Base-by-base conservation (phyloP, 2,888 invertebrate species). In the Aphodius granarius region DNA sequence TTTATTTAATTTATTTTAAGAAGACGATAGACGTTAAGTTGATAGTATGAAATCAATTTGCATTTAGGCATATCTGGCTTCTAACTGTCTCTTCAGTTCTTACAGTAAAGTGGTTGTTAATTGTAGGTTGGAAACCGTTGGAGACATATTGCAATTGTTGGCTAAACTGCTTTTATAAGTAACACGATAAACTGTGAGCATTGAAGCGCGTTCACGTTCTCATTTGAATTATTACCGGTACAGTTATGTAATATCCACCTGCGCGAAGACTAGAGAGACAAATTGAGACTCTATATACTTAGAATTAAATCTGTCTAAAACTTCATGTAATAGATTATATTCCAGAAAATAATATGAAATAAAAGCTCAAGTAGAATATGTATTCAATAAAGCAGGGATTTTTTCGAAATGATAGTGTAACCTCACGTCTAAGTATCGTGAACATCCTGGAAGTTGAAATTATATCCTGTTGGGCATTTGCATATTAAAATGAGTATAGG, bases 391-490 rank as follows among this genome's bases (percentile, higher is more conserved):
- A 43, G 43, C 43, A 0, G 43, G 9, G 13, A 43, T n/a, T 43
- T 43, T 43, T 43, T 43, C 43, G 43, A 43, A 43, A 43, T 43
- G 3, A 43, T 43, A 43, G 43, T 43, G 43, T 43, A 43, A 43
- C 43, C 43, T 43, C 43, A 43, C 43, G 68, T 21, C n/a, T 19
- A 68, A 68, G n/a, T 68, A 20, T 20, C 68, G 21, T 20, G 68
- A 20, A 68, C 68, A 68, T 68, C 68, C 68, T 68, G 68, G 68
- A 68, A 68, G 68, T 68, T 22, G 20, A 68, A 68, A 68, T 68
- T 68, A 20, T 22, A 21, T 68, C 20, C 68, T 68, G 20, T 22
- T 20, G 68, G 68, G 20, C 21, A 21, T 68, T 68, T 68, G 68
- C 68, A 68, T 68, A 68, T 20, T 68, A 22, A 18, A 68, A 22